Conservation (phyloP, 2,113 vertebrate genomes). For the Ivindomyrus marchei region DNA sequence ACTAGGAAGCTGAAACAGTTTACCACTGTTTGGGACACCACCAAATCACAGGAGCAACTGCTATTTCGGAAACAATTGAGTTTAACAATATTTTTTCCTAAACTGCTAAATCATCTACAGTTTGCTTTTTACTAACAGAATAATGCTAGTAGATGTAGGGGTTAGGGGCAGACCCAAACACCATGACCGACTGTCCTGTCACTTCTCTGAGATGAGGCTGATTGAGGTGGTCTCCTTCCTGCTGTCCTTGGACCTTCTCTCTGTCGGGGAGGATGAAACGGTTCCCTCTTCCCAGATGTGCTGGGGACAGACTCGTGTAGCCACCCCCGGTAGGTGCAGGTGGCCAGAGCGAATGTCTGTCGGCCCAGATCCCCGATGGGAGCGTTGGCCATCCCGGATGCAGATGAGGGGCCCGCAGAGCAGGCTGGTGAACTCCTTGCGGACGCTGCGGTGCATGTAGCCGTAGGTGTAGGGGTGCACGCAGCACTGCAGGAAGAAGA, state of each 20-base stretch:
- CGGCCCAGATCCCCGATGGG: conserved; percentile 52
- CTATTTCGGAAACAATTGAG: neutral
- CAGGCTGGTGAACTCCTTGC: conserved; percentile 65
- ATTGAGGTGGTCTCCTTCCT: conserved; percentile 63
- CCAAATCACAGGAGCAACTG: neutral
- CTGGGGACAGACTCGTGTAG: conserved; percentile 53
- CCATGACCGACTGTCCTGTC: conserved; percentile 8
- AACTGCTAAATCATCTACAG: conserved; percentile 2
- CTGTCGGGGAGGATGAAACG: conserved; percentile 57
- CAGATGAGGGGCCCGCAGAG: conserved; percentile 67
- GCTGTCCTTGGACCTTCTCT: conserved; percentile 61
- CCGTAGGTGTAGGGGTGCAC: conserved; percentile 81
- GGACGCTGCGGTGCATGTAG: conserved; percentile 79
- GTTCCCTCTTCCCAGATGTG: conserved; percentile 67
- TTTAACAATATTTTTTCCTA: neutral
- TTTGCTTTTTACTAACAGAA: neutral
- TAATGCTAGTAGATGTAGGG: neutral
- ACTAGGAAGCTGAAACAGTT: neutral
- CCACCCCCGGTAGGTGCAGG: conserved; percentile 56
- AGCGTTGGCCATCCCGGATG: conserved; percentile 27
- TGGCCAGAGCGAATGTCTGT: conserved; percentile 59
- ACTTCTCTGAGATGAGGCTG: conserved; percentile 62
- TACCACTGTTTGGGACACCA: neutral
- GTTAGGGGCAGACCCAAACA: neutral
- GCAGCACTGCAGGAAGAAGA: conserved; percentile 81